phyloP scores from a whole-genome alignment of 2,888 invertebrate genomes.

The Orgyia antiqua region DNA sequence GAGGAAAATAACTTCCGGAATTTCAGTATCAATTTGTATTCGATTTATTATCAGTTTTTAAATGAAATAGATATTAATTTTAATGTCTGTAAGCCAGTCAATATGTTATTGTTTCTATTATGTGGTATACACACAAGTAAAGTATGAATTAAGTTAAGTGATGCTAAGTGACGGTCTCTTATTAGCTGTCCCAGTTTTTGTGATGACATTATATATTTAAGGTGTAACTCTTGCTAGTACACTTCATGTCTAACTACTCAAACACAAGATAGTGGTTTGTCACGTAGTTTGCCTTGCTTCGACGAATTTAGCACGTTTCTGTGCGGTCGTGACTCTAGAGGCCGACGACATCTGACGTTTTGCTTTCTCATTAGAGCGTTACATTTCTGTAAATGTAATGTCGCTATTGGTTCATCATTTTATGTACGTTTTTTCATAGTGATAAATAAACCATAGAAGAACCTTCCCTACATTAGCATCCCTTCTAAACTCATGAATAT shows the following conservation, averaged over 20 bases:
- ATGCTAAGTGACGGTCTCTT: constrained; percentile 21
- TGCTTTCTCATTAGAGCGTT: constrained; percentile 69
- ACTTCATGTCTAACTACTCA: constrained; percentile 37
- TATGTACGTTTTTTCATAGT: too few species aligned
- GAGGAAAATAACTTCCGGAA: too few species aligned
- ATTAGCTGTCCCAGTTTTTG: constrained; percentile 32
- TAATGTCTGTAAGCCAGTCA: too few species aligned
- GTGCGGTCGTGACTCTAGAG: constrained; percentile 52
- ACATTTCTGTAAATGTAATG: constrained; percentile 46
- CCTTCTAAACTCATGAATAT: too few species aligned
- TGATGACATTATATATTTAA: constrained; percentile 39
- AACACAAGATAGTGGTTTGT: constrained; percentile 58
- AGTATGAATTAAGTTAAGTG: too few species aligned
- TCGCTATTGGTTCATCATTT: constrained; percentile 13
- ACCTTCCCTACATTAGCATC: too few species aligned
- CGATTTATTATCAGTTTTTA: too few species aligned
- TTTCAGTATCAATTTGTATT: too few species aligned
- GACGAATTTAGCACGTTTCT: constrained; percentile 68
- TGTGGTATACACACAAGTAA: too few species aligned
- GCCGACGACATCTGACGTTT: constrained; percentile 60
- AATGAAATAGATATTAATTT: too few species aligned
- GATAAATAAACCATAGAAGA: too few species aligned
- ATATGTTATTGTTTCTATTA: too few species aligned
- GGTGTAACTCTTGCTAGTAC: constrained; percentile 20
- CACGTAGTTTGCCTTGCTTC: constrained; percentile 61